Evolutionary conservation across 2,113 vertebrate species (phyloP).

Genomic region (Anarrhichthys ocellatus): DNA sequence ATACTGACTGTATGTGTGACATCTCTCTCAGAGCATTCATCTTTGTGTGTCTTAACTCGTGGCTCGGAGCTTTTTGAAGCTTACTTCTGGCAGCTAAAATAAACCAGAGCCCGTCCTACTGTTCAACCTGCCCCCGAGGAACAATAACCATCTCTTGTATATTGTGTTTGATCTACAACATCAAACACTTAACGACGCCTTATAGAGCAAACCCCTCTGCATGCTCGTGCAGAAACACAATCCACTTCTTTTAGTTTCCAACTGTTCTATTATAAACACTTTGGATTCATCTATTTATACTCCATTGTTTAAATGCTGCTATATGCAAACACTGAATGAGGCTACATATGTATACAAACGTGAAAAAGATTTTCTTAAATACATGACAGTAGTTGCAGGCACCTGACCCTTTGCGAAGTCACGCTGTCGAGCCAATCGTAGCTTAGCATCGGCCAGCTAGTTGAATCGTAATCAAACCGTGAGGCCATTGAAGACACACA

Average conservation of each 20-base stretch:
- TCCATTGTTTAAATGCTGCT: background rate
- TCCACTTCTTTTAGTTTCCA: background rate
- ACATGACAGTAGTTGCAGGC: background rate
- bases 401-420: too few relatives aligned
- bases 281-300: background rate
- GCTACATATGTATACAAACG: background rate
- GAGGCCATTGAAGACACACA: too few relatives aligned
- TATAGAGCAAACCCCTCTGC: background rate
- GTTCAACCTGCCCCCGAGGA: background rate
- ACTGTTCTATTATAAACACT: background rate
- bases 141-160: background rate
- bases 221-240: background rate
- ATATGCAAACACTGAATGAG: background rate
- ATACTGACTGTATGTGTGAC: background rate
- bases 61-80: background rate
- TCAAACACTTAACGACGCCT: background rate
- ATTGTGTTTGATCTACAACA: constrained; percentile 13
- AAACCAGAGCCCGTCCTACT: background rate
- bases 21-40: background rate
- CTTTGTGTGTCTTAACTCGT: background rate
- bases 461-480: too few relatives aligned
- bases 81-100: background rate
- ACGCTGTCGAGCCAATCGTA: too few relatives aligned
- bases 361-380: background rate
- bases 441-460: too few relatives aligned